Percentiles rank a stretch among this genome's conserved stretches.
These are phyloP conservation scores for Pemphredon lugubris DNA, from an alignment of 2,888 invertebrate species.

Conservation along the genomic window DNA sequence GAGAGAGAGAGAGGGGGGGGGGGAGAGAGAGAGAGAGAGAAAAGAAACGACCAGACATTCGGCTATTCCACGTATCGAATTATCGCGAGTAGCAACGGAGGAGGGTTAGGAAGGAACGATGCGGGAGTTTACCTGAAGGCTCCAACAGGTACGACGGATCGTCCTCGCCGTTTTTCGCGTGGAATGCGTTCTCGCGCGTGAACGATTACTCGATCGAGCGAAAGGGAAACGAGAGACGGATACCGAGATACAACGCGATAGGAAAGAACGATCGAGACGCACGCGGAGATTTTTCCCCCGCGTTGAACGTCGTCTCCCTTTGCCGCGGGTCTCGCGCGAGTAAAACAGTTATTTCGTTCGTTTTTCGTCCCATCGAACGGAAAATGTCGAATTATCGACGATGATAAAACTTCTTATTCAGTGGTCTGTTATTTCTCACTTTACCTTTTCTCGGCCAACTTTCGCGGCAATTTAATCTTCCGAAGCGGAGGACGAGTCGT, in stretches of 20 bases:
- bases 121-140: slow-evolving; percentile 41
- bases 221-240: slow-evolving; percentile 24
- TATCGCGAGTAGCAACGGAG: slow-evolving; percentile 23
- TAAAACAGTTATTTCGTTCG: too few species aligned
- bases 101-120: neutral
- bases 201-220: slow-evolving; percentile 55
- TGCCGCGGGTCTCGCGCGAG: too few species aligned
- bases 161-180: slow-evolving; percentile 17
- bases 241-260: slow-evolving; percentile 24
- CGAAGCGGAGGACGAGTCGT: slow-evolving; percentile 17
- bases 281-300: too few species aligned
- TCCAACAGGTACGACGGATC: slow-evolving; percentile 57
- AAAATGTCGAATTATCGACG: slow-evolving; percentile 19
- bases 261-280: slow-evolving; percentile 2
- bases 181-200: slow-evolving; percentile 48
- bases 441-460: slow-evolving; percentile 7
- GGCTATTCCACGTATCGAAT: slow-evolving; percentile 47
- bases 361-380: too few species aligned
- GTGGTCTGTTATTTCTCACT: slow-evolving; percentile 31
- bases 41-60: slow-evolving; percentile 2
- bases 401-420: slow-evolving; percentile 21
- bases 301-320: too few species aligned
- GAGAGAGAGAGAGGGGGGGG: too few species aligned
- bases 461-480: slow-evolving; percentile 38
- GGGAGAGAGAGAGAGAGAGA: neutral